These are phyloP conservation scores for Magallana ariakensis DNA, from an alignment of 1,140 invertebrate genomes.

Conservation along the genomic window DNA sequence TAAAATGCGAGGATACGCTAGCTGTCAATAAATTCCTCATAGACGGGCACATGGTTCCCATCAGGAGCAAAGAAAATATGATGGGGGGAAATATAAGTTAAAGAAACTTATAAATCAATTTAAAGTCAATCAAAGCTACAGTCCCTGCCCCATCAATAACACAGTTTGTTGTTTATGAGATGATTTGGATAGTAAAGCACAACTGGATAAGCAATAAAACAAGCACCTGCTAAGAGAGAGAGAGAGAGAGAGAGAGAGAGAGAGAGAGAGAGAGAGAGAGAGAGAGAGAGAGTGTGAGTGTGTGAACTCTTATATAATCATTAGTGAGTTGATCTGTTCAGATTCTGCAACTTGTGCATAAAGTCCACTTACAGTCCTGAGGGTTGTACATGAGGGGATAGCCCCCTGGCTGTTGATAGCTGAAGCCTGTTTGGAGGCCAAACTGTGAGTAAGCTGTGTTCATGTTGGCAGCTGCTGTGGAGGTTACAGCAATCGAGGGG, in stretches of 20 bases:
- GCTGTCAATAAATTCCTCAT: constrained; percentile 29
- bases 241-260: constrained; percentile 11
- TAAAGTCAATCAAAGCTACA: constrained; percentile 35
- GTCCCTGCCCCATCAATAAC: constrained; percentile 24
- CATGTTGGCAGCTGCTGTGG: constrained; percentile 27
- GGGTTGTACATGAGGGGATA: constrained; percentile 31
- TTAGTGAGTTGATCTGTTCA: too few species aligned
- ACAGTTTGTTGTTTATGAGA: constrained; percentile 21
- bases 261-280: not conserved
- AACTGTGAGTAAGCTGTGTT: constrained; percentile 38
- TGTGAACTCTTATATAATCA: not conserved
- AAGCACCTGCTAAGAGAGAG: constrained; percentile 22
- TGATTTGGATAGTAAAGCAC: constrained; percentile 27
- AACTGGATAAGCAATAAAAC: constrained; percentile 29
- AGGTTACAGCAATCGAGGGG: not conserved
- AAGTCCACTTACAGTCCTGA: constrained; percentile 23
- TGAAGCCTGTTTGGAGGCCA: constrained; percentile 25
- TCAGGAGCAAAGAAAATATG: constrained; percentile 20
- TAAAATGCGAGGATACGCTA: constrained; percentile 9
- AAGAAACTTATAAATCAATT: constrained; percentile 39
- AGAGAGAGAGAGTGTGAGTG: not conserved
- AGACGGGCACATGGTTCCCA: constrained; percentile 7
- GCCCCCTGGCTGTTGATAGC: constrained; percentile 20
- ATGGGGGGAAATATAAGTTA: constrained; percentile 35
- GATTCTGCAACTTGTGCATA: too few species aligned